These are phyloP conservation scores for Pyrgus malvae DNA, from an alignment of 2,888 invertebrate species.

Conservation along the genomic window DNA sequence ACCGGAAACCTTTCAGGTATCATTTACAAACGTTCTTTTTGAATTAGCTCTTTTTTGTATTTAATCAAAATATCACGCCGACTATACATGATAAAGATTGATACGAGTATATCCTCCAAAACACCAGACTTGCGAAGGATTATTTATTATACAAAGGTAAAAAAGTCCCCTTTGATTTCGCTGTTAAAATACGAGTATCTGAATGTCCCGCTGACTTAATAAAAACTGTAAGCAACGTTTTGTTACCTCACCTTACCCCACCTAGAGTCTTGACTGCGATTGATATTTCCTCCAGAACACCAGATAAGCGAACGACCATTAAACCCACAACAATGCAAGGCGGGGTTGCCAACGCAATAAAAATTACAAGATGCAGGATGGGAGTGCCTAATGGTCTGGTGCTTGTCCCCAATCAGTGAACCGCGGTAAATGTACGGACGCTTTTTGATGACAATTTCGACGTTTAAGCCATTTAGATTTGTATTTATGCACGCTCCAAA, in stretches of 20 bases:
- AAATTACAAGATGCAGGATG: conserved; percentile 74
- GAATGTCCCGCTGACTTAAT: no score
- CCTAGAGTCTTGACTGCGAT: conserved; percentile 11
- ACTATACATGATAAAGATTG: no score
- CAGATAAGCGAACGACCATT: conserved; percentile 45
- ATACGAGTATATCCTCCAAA: no score
- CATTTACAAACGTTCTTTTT: no score
- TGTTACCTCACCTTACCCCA: not conserved
- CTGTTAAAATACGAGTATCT: no score
- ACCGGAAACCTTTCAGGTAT: no score
- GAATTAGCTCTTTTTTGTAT: no score
- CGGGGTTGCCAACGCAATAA: conserved; percentile 68
- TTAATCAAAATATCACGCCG: no score
- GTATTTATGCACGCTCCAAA: not conserved
- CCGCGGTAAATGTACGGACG: conserved; percentile 42
- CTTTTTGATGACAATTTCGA: conserved; percentile 1
- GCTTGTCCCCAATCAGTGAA: conserved; percentile 51
- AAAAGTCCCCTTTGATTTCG: no score
- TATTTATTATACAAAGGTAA: not conserved
- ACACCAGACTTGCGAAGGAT: no score
- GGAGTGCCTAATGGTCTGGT: conserved; percentile 69
- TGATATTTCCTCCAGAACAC: conserved; percentile 18
- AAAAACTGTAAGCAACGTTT: no score
- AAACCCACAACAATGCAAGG: conserved; percentile 74
- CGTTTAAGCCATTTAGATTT: not conserved